Evolutionary conservation across 2,113 vertebrate species (phyloP), one percentile per base, ranked within the genome.

Genomic region (Perognathus longimembris): DNA sequence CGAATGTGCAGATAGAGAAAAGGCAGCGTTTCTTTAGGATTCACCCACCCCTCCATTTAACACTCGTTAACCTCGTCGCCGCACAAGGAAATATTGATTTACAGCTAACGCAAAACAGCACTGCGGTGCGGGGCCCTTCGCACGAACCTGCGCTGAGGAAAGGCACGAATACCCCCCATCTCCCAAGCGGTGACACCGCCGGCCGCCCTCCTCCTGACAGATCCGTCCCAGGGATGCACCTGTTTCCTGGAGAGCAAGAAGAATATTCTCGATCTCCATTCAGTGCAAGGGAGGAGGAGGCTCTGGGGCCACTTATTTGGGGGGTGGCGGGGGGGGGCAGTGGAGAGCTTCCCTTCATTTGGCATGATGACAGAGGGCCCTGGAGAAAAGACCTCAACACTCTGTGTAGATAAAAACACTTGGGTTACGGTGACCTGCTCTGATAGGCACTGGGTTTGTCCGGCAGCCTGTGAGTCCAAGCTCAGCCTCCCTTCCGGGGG

Each of bases 401-500:
- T 71, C 24, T 32, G 80, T 34, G 18, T 38, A 22, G 26, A 89
- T 59, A 26, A 40, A 45, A 70, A 32, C 0, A 1, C 20, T 21
- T 18, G 50, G 57, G 54, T 59, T 22, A 1, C 50, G 36, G 9
- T 28, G 11, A n/a, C 28, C 28, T 81, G 18, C 54, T 81, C 32
- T 18, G 28, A 7, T 0, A 71, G 66, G 34, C 22, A 67, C 70
- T 50, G 6, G 81, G 20, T 7, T 69, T 74, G 30, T 5, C 22
- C 63, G 3, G 61, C 21, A 40, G 36, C 36, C 63, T 78, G 36
- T 22, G 38, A 67, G 12, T 30, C 1, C 34, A 34, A 78, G 7
- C 54, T 91, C 20, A 4, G 57, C 50, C n/a, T 78, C 69, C 50
- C 50, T 15, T 97, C 95, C 70, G 69, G 32, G 38, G 92, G 92